Evolutionary conservation across 2,113 vertebrate species (phyloP), one percentile per base, ranked within the genome.

Genomic region (Clarias magur): DNA sequence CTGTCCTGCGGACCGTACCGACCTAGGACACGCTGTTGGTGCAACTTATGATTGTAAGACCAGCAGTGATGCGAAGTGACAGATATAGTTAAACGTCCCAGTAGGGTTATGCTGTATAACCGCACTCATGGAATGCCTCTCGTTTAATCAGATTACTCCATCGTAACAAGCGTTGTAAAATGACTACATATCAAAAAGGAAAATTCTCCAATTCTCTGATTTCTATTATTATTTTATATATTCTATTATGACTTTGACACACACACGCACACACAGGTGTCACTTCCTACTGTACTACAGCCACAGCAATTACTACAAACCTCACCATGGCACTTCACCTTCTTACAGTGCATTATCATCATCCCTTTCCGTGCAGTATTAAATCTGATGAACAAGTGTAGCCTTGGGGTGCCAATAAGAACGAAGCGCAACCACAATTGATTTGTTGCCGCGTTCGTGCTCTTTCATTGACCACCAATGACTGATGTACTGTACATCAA

Each of bases 401-500:
- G 85, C 87, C 87, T 82, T 85, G 85, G 79, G 85, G 85, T 85
- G 88, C 75, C 80, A 85, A 79, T 83, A 56, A 76, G 70, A 86
- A 82, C 83, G 12, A 86, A 89, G 70, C 17, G 25, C 73, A 87
- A 68, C 59, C 48, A 25, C 25, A 73, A 88, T 88, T 89, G 89
- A 88, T 86, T 86, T 86, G 84, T 60, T 85, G 88, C 82, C 75
- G 85, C 11, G 34, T 62, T 84, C 73, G 53, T 4, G 27, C 76
- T 85, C 67, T 60, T 80, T 72, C 56, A 73, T 63, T 87, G 88
- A 73, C 85, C 83, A 56, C 81, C 86, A 87, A 75, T 85, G 68
- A 68, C n/a, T 60, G 67, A 80, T 82, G 79, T 73, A 86, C 85
- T 82, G 79, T 73, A 86, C 85, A 73, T 73, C 54, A 86, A 86